These are phyloP conservation scores for Cheiracanthium punctorium DNA, from an alignment of 2,888 invertebrate species.

Conservation along the genomic window DNA sequence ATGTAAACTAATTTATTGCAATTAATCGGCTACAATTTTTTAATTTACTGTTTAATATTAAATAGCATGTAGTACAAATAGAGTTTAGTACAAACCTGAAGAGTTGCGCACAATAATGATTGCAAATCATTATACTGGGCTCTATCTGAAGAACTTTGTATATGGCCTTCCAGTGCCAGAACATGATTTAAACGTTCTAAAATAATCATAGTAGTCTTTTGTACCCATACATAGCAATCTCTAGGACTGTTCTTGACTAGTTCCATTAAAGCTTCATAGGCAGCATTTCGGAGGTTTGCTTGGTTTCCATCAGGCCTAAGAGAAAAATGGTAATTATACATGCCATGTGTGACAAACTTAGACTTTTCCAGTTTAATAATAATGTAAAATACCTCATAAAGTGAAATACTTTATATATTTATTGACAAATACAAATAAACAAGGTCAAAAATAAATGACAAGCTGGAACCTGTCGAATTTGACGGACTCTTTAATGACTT, in stretches of 20 bases:
- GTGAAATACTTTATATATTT: too few species aligned
- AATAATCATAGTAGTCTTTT: constrained; percentile 97
- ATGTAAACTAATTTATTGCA: too few species aligned
- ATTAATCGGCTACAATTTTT: too few species aligned
- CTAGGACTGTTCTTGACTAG: constrained; percentile 98
- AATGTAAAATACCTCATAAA: not conserved
- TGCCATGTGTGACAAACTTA: too few species aligned
- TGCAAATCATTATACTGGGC: constrained; percentile 97
- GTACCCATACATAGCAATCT: constrained; percentile 97
- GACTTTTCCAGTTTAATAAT: not conserved
- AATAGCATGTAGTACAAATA: too few species aligned
- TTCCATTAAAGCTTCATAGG: constrained; percentile 99
- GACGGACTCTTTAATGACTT: too few species aligned
- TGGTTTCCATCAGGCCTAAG: constrained; percentile 88
- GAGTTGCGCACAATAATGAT: constrained; percentile 95
- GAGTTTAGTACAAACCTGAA: constrained; percentile 79
- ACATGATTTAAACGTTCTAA: constrained; percentile 95
- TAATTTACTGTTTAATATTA: too few species aligned
- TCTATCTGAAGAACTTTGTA: constrained; percentile 87
- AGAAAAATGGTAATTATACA: too few species aligned
- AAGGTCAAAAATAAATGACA: too few species aligned
- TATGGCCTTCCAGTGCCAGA: constrained; percentile 88
- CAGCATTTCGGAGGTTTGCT: constrained; percentile 84
- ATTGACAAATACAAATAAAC: too few species aligned
- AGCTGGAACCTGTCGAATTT: too few species aligned